phyloP scores from a whole-genome alignment of 2,888 invertebrate species.

The Zonitis immaculata region DNA sequence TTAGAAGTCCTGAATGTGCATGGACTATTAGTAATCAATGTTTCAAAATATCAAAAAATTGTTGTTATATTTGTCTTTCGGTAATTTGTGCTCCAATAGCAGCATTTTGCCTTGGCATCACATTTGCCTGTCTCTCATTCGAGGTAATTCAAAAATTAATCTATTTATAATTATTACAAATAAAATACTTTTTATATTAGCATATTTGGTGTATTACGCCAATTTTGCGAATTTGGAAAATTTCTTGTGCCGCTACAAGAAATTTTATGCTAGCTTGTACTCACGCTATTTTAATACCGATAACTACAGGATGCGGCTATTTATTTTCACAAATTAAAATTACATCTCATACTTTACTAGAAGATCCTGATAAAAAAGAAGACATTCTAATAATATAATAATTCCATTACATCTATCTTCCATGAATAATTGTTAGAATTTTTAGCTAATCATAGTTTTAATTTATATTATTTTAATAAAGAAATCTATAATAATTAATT shows the following conservation, averaged over 20 bases:
- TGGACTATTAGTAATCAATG: slow-evolving; percentile 64
- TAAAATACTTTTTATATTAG: slow-evolving; percentile 47
- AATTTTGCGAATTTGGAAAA: slow-evolving; percentile 61
- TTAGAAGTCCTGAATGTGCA: slow-evolving; percentile 65
- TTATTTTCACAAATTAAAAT: slow-evolving; percentile 59
- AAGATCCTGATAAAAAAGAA: slow-evolving; percentile 49
- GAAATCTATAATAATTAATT: background rate
- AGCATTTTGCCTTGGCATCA: slow-evolving; percentile 61
- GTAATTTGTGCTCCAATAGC: slow-evolving; percentile 64
- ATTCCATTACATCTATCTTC: background rate
- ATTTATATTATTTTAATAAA: slow-evolving; percentile 6
- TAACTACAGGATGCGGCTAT: slow-evolving; percentile 59
- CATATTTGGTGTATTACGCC: slow-evolving; percentile 73
- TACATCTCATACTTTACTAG: slow-evolving; percentile 51
- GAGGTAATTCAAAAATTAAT: slow-evolving; percentile 49
- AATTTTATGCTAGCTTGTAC: slow-evolving; percentile 56
- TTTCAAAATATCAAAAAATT: slow-evolving; percentile 61
- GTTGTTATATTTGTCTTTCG: slow-evolving; percentile 66
- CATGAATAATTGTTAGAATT: background rate
- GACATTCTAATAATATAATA: slow-evolving; percentile 30
- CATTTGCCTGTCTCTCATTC: slow-evolving; percentile 67
- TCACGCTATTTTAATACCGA: slow-evolving; percentile 60
- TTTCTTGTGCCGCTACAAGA: slow-evolving; percentile 60
- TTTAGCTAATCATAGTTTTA: background rate
- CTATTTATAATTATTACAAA: too few relatives aligned